Evolutionary conservation across 1,140 invertebrate genomes (phyloP).

Genomic region (Manduca sexta): DNA sequence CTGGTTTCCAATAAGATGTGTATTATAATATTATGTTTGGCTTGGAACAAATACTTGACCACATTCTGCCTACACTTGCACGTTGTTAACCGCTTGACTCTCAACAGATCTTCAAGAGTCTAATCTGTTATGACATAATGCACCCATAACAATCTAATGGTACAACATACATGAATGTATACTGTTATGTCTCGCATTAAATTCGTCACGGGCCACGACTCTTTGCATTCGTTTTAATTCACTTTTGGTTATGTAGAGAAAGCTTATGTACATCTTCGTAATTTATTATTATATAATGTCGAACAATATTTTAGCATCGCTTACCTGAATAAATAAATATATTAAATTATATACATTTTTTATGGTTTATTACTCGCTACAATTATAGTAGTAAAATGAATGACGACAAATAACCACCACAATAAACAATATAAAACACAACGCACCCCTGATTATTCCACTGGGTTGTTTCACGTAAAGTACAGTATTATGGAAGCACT

Average conservation of each 20-base stretch:
- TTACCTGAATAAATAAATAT: background rate
- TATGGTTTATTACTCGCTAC: too few relatives aligned
- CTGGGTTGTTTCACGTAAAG: slow-evolving; percentile 18
- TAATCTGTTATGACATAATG: too few relatives aligned
- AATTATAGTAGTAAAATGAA: background rate
- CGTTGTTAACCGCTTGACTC: too few relatives aligned
- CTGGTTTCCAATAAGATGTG: too few relatives aligned
- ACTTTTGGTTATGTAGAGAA: slow-evolving; percentile 44
- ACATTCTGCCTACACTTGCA: too few relatives aligned
- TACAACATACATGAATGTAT: too few relatives aligned
- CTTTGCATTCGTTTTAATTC: slow-evolving; percentile 32
- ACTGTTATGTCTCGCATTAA: slow-evolving; percentile 26
- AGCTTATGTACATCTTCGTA: slow-evolving; percentile 29
- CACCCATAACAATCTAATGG: too few relatives aligned
- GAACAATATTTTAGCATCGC: slow-evolving; percentile 10
- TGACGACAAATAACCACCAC: background rate
- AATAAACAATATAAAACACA: slow-evolving; percentile 30
- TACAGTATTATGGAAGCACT: slow-evolving; percentile 20
- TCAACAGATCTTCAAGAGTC: too few relatives aligned
- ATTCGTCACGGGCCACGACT: slow-evolving; percentile 46
- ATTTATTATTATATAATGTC: slow-evolving; percentile 36
- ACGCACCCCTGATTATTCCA: slow-evolving; percentile 34
- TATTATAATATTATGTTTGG: too few relatives aligned
- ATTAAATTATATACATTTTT: too few relatives aligned
- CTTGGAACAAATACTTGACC: too few relatives aligned